Base-by-base conservation (phyloP, 1,140 invertebrate species). In the Eufriesea mexicana region DNA sequence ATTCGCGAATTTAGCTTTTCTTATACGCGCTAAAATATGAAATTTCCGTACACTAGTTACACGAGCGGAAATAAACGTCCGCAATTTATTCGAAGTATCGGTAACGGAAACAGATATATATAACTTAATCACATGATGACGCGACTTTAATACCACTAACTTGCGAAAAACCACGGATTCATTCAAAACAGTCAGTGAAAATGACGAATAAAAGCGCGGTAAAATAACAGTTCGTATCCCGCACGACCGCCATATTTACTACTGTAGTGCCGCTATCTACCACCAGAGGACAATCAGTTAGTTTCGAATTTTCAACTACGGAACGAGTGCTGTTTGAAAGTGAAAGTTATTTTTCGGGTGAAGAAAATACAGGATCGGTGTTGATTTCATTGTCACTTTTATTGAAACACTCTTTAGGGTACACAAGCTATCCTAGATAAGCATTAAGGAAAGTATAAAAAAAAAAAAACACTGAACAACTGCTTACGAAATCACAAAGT, bases 391-490 rank as follows among this genome's bases (percentile, higher is more conserved):
- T 90, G 89, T 92, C 89, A 91, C 93, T 94, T 94, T 94, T 94
- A 94, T 94, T 94, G 92, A 91, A 94, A 94, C 92, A 94, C 92
- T 93, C 91, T 93, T 90, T 92, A 92, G 90, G 91, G 88, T 93
- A 94, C 79, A 94, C 86, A 94, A 90, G 84, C 91, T 93, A 94
- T 85, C 90, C 92, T 94, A 94, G 77, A 89, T 92, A 94, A 94
- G 93, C 93, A 94, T 92, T 94, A 94, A 87, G 88, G 88, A 86
- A 92, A 84, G 89, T 93, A 92, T 91, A 90, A 93, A 93, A 88
- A 86, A 86, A 92, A 91, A 91, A 92, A 93, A 87, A 87, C 84
- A 87, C 54, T 86, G 89, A 93, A 94, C 92, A 92, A 93, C 87
- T 92, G 90, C 88, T 92, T 92, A 93, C 91, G 89, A 84, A 94